Base-by-base conservation (phyloP, 2,113 vertebrate genomes). In the Cephalopholis sonnerati region DNA sequence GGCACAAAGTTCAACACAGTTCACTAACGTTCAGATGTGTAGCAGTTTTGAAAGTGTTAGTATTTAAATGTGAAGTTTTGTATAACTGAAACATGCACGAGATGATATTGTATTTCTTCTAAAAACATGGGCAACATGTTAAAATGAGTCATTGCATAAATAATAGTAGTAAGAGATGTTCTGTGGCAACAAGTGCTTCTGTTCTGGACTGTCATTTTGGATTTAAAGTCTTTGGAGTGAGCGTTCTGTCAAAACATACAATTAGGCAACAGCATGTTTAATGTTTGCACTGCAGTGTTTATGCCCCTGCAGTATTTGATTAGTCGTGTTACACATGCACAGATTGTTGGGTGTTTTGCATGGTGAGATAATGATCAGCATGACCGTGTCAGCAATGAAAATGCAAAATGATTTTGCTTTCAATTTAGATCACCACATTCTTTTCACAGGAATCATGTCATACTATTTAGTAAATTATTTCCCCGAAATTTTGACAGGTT, bases 181-280 rank as follows among this genome's bases (percentile, higher is more conserved):
- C 36, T 36, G 51, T 36, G 58, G 9, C 27, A 15, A 57, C 41
- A 18, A 44, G 61, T 48, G 32, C 68, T 73, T 67, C 7, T 13
- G 17, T 27, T 72, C 20, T 48, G 22, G 25, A 46, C 36, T 27
- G 22, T 63, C 0, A 51, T 85, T 74, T 85, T 71, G 63, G 73
- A n/a, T 36, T 80, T 65, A 58, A 71, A 67, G 17, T 69, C 48
- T 84, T 67, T 36, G 51, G 2, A 58, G 15, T 20, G 46, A 84
- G 54, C 29, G 1, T 22, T 36, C 51, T 24, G 22, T 39, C 54
- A 44, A 66, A 70, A 80, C 51, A 58, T 74, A 77, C 25, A 62
- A 36, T 83, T 64, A 4, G 36, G 15, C 2, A 51, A 58, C 18
- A 36, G 17, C 41, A 44, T 44, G 32, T 58, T 39, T 50, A 5